Evolutionary conservation across 1,140 invertebrate genomes (phyloP).

Genomic region (Tenebrio molitor): DNA sequence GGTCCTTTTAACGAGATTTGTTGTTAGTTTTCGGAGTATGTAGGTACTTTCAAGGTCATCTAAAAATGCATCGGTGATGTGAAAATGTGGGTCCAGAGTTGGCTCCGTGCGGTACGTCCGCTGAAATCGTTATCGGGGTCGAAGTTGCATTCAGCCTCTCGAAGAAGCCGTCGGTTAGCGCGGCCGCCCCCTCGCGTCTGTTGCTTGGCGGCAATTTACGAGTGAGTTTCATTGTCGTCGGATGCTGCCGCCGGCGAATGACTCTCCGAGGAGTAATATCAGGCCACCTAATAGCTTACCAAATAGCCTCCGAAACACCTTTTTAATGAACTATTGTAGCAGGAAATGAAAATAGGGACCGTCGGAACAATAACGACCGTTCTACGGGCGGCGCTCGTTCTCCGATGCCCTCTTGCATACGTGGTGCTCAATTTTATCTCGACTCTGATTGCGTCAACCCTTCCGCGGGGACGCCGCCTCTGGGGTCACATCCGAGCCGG

Average conservation of each 20-base stretch:
- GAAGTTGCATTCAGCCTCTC: background rate
- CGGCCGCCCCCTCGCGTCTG: constrained; percentile 24
- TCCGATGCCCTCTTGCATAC: constrained; percentile 52
- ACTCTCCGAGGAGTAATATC: constrained; percentile 75
- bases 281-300: constrained; percentile 76
- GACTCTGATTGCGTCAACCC: constrained; percentile 52
- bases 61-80: too few relatives aligned
- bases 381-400: constrained; percentile 48
- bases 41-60: too few relatives aligned
- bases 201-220: constrained; percentile 61
- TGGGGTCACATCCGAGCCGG: constrained; percentile 54
- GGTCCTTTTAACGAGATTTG: too few relatives aligned
- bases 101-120: constrained; percentile 65
- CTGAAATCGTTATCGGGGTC: constrained; percentile 16
- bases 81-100: too few relatives aligned
- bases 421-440: constrained; percentile 51
- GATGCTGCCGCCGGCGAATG: constrained; percentile 68
- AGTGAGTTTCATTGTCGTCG: constrained; percentile 65
- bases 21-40: too few relatives aligned
- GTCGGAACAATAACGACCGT: constrained; percentile 63
- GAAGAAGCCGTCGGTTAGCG: constrained; percentile 30
- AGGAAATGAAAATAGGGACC: constrained; percentile 74
- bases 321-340: constrained; percentile 80
- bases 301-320: constrained; percentile 78
- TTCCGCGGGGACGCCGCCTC: constrained; percentile 57